phyloP scores from a whole-genome alignment of 1,140 invertebrate species.

The Condylostylus longicornis region DNA sequence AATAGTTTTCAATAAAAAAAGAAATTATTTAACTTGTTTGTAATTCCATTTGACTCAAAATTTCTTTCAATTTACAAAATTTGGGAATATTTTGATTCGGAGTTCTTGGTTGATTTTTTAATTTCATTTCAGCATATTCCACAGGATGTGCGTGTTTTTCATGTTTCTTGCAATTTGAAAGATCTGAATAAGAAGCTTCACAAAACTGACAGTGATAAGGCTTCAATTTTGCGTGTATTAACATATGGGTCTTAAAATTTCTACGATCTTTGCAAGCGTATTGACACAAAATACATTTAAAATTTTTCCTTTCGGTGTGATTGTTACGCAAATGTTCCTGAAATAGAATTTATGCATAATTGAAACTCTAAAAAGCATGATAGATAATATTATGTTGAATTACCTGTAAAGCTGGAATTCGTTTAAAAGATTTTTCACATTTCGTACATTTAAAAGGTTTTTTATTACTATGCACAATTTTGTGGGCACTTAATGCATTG shows the following conservation, averaged over 20 bases:
- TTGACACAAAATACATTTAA: slow-evolving; percentile 14
- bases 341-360: too few relatives aligned
- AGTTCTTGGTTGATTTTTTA: too few relatives aligned
- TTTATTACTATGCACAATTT: slow-evolving; percentile 34
- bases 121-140: slow-evolving; percentile 18
- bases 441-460: slow-evolving; percentile 34
- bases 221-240: slow-evolving; percentile 19
- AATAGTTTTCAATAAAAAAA: too few relatives aligned
- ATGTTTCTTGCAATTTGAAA: slow-evolving; percentile 25
- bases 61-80: too few relatives aligned
- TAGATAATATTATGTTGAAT: too few relatives aligned
- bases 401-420: too few relatives aligned
- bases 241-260: slow-evolving; percentile 17
- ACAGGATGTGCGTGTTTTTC: slow-evolving; percentile 25
- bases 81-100: too few relatives aligned
- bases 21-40: too few relatives aligned
- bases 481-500: slow-evolving; percentile 33
- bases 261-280: slow-evolving; percentile 9
- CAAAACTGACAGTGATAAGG: slow-evolving; percentile 27
- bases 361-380: too few relatives aligned
- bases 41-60: too few relatives aligned
- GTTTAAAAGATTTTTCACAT: slow-evolving; percentile 32
- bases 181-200: slow-evolving; percentile 23
- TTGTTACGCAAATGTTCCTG: slow-evolving; percentile 32
- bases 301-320: slow-evolving; percentile 18